Conservation (phyloP, 2,797 vertebrate genomes). For the Neoniphon sammara region DNA sequence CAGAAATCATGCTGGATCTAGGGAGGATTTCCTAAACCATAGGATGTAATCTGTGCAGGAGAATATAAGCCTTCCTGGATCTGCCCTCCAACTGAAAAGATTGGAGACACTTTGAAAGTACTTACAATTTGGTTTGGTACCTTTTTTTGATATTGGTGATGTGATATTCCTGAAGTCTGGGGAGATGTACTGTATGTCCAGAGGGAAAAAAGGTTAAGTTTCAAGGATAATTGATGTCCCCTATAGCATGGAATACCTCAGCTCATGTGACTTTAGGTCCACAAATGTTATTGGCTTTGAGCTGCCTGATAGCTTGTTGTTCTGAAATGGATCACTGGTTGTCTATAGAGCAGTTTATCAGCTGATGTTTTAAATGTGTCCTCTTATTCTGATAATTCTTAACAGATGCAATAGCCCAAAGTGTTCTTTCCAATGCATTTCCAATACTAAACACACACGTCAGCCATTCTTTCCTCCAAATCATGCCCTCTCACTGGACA, state of each 20-base stretch:
- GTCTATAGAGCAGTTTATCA: slow-evolving; percentile 8
- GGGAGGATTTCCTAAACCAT: slow-evolving; percentile 44
- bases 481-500: slow-evolving; percentile 43
- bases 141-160: background rate
- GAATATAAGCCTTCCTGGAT: slow-evolving; percentile 1
- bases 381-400: slow-evolving; percentile 38
- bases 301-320: slow-evolving; percentile 32
- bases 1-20: slow-evolving; percentile 28
- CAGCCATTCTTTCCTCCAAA: slow-evolving; percentile 64
- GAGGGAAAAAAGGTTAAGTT: slow-evolving; percentile 20
- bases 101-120: slow-evolving; percentile 16
- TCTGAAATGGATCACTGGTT: slow-evolving; percentile 41
- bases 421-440: slow-evolving; percentile 21
- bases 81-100: slow-evolving; percentile 9
- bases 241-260: slow-evolving; percentile 25
- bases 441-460: slow-evolving; percentile 16
- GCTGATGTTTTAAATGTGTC: slow-evolving; percentile 35
- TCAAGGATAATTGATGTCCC: slow-evolving; percentile 18
- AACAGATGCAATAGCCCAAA: background rate
- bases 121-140: background rate
- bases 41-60: background rate
- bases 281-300: slow-evolving; percentile 37
- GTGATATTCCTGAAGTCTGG: background rate
- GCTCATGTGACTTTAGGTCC: slow-evolving; percentile 12
- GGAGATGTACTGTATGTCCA: slow-evolving; percentile 2